Percentiles rank a stretch among this genome's conserved stretches.
Evolutionary conservation across 1,140 invertebrate genomes (phyloP).

Genomic region (Calosoma granatense): DNA sequence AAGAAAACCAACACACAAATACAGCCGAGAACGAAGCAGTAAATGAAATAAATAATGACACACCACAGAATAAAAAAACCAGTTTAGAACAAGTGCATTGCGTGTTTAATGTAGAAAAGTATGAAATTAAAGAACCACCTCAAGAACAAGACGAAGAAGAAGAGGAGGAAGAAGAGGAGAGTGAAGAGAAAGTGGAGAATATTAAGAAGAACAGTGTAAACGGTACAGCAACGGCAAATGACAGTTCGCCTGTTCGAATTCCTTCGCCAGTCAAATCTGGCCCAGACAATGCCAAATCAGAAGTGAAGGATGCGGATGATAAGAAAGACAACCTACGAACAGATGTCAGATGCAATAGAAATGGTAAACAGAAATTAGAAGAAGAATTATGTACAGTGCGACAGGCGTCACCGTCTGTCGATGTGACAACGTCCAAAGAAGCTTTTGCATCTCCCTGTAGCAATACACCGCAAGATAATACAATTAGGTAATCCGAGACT

Average conservation of each 20-base stretch:
- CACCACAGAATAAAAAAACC: too few species aligned
- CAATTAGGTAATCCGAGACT: not conserved
- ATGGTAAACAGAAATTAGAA: not conserved
- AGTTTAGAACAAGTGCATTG: not conserved
- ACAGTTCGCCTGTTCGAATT: too few species aligned
- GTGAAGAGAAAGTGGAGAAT: slow-evolving; percentile 6
- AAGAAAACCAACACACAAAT: not conserved
- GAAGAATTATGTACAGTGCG: not conserved
- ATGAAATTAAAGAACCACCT: not conserved
- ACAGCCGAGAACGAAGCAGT: not conserved
- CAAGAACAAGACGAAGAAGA: slow-evolving; percentile 6
- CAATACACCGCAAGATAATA: not conserved
- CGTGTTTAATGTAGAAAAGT: not conserved
- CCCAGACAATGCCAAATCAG: not conserved
- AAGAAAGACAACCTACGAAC: slow-evolving; percentile 16
- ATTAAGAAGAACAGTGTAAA: slow-evolving; percentile 13
- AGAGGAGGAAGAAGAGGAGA: slow-evolving; percentile 10
- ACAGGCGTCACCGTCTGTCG: not conserved
- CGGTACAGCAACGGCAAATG: too few species aligned
- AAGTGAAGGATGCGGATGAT: not conserved
- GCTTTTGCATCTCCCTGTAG: not conserved
- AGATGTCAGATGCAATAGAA: not conserved
- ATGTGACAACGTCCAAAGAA: not conserved
- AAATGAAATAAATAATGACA: not conserved
- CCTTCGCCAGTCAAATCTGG: not conserved